A percentile compares a stretch with the other conserved stretches of the same genome.
These are phyloP conservation scores for Misgurnus anguillicaudatus DNA, from an alignment of 2,113 vertebrate species.

Conservation along the genomic window DNA sequence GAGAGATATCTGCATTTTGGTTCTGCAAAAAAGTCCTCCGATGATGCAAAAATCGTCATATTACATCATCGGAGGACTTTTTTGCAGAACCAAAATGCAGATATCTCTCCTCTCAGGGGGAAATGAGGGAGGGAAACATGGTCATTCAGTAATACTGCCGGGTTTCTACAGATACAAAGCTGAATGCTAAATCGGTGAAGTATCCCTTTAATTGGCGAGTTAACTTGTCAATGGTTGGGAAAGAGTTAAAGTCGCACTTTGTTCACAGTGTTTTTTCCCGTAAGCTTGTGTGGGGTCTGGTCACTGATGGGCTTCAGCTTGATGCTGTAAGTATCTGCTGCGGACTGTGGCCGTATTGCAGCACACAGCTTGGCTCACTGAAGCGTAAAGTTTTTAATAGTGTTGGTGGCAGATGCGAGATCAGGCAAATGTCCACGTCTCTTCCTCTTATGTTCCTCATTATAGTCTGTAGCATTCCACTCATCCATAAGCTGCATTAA, in stretches of 20 bases:
- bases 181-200: too few relatives aligned
- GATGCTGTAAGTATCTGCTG: constrained; percentile 36
- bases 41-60: too few relatives aligned
- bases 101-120: too few relatives aligned
- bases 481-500: constrained; percentile 21
- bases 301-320: background rate
- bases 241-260: constrained; percentile 1
- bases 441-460: constrained; percentile 51
- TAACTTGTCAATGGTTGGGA: too few relatives aligned
- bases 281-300: constrained; percentile 26
- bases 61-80: too few relatives aligned
- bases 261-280: background rate
- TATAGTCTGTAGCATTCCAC: constrained; percentile 39
- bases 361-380: constrained; percentile 31
- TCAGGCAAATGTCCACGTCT: constrained; percentile 37
- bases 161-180: too few relatives aligned
- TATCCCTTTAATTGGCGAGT: too few relatives aligned
- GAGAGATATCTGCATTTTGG: too few relatives aligned
- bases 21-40: too few relatives aligned
- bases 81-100: too few relatives aligned
- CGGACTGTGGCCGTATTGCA: constrained; percentile 31
- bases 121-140: too few relatives aligned
- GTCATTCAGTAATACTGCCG: too few relatives aligned
- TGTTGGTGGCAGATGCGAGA: constrained; percentile 35
- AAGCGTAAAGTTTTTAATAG: constrained; percentile 52